These are phyloP conservation scores for Orius insidiosus DNA, from an alignment of 1,140 invertebrate genomes.

Conservation along the genomic window DNA sequence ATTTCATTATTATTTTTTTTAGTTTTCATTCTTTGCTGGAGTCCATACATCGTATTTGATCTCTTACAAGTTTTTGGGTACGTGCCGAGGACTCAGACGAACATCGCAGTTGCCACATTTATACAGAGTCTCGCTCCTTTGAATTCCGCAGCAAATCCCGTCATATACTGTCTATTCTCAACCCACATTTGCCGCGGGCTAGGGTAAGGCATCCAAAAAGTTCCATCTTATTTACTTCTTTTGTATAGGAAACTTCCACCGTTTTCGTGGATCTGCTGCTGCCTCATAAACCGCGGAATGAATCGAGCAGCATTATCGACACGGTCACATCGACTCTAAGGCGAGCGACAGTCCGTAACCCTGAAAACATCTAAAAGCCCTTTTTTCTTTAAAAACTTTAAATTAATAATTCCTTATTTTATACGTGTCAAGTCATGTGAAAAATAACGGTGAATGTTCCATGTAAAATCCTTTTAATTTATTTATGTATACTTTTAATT, in stretches of 20 bases:
- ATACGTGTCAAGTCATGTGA: too few relatives aligned
- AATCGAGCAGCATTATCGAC: constrained; percentile 13
- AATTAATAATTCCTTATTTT: too few relatives aligned
- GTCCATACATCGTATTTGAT: constrained; percentile 85
- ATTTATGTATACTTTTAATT: too few relatives aligned
- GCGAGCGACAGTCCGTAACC: constrained; percentile 7
- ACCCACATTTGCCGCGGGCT: constrained; percentile 12
- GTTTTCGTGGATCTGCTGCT: constrained; percentile 15
- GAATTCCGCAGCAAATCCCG: constrained; percentile 83
- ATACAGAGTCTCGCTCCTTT: constrained; percentile 81
- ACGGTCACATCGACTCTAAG: constrained; percentile 13
- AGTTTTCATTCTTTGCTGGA: constrained; percentile 92
- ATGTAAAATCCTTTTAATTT: too few relatives aligned
- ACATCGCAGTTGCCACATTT: constrained; percentile 69
- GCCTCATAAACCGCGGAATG: constrained; percentile 2
- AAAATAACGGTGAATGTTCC: too few relatives aligned
- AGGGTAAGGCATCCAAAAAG: constrained; percentile 1
- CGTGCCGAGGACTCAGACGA: constrained; percentile 60
- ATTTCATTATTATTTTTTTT: constrained; percentile 24
- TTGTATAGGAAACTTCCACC: constrained; percentile 13
- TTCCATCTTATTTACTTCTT: neutral
- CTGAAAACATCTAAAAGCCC: constrained; percentile 6
- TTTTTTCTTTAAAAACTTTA: too few relatives aligned
- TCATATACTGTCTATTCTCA: constrained; percentile 81
- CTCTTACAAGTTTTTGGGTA: constrained; percentile 77